phyloP scores from a whole-genome alignment of 2,113 vertebrate species.

The Anarrhichthys ocellatus region DNA sequence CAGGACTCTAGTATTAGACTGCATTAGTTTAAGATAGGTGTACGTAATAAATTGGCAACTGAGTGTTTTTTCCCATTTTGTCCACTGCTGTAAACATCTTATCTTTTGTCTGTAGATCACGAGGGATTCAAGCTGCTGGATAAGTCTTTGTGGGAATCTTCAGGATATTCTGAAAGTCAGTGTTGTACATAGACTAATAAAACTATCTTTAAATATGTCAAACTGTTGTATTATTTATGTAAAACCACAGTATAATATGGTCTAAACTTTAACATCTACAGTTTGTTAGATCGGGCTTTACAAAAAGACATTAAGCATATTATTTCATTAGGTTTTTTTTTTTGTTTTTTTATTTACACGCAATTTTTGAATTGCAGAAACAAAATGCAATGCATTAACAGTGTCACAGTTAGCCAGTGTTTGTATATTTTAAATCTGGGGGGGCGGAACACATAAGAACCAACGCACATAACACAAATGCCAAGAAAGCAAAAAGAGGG shows the following conservation, averaged over 20 bases:
- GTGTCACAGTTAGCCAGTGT: constrained; percentile 85
- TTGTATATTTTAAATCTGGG: constrained; percentile 69
- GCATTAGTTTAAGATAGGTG: neutral
- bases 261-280: neutral
- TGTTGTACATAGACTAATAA: constrained; percentile 80
- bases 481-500: constrained; percentile 44
- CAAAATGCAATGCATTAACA: constrained; percentile 79
- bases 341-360: constrained; percentile 86
- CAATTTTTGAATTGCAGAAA: constrained; percentile 79
- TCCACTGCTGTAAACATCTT: neutral
- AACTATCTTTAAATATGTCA: constrained; percentile 37
- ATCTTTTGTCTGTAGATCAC: constrained; percentile 21
- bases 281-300: neutral
- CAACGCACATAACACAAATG: constrained; percentile 68
- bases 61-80: neutral
- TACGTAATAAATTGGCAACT: neutral
- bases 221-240: neutral
- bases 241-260: too few relatives aligned
- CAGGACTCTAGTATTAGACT: neutral
- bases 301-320: constrained; percentile 30
- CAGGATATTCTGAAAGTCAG: constrained; percentile 29
- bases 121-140: constrained; percentile 1
- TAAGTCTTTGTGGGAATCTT: constrained; percentile 20
- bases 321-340: constrained; percentile 80
- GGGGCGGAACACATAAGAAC: constrained; percentile 53